Conservation (phyloP, 1,140 invertebrate species). For the Varroa destructor region DNA sequence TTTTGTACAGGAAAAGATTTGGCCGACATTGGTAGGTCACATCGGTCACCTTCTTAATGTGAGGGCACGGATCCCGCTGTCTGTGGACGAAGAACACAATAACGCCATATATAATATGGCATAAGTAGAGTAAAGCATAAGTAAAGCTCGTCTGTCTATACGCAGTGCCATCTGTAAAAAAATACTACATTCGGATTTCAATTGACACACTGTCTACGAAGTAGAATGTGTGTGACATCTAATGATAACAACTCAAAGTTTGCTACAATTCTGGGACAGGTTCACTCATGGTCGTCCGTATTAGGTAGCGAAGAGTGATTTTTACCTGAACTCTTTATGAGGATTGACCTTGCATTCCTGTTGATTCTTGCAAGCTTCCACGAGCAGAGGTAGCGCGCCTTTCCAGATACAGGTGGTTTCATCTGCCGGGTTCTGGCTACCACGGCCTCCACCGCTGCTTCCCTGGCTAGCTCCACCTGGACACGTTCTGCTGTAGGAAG, state of each 20-base stretch:
- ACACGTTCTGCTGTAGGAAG: constrained; percentile 26
- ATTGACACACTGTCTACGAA: too few species aligned
- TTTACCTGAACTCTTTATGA: constrained; percentile 15
- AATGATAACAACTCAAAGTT: too few species aligned
- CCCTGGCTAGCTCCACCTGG: not conserved
- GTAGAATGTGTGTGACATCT: too few species aligned
- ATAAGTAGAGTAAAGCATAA: too few species aligned
- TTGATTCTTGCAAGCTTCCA: constrained; percentile 17
- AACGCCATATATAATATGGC: too few species aligned
- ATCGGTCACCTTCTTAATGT: constrained; percentile 26
- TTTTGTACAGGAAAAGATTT: constrained; percentile 27
- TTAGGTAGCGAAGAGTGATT: too few species aligned
- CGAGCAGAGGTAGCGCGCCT: constrained; percentile 7
- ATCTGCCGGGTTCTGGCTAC: not conserved
- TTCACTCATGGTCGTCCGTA: too few species aligned
- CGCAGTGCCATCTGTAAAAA: too few species aligned
- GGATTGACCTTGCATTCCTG: constrained; percentile 27
- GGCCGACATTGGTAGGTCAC: constrained; percentile 17
- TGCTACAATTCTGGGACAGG: too few species aligned
- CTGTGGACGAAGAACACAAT: not conserved
- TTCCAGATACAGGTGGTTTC: constrained; percentile 25
- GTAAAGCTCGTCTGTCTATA: too few species aligned
- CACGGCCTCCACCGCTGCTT: not conserved
- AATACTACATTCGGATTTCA: too few species aligned
- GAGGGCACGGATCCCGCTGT: constrained; percentile 17